phyloP scores from a whole-genome alignment of 2,797 vertebrate genomes.

The Sus cebifrons region DNA sequence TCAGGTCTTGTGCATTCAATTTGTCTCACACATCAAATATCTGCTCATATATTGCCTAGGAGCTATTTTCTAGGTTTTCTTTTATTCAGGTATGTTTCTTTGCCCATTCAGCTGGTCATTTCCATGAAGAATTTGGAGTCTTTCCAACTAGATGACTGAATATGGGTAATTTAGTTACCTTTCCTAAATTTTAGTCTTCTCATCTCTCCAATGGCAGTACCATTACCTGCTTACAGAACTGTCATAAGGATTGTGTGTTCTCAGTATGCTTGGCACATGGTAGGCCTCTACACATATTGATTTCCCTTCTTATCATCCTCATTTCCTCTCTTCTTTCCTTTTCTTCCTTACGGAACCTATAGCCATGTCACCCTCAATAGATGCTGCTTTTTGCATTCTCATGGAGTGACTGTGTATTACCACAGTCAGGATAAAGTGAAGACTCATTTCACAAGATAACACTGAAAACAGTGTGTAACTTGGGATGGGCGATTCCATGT shows the following conservation, averaged over 20 bases:
- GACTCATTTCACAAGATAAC: slow-evolving; percentile 32
- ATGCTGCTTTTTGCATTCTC: neutral
- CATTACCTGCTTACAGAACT: neutral
- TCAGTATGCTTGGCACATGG: neutral
- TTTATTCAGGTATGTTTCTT: neutral
- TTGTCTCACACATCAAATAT: neutral
- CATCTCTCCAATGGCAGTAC: neutral
- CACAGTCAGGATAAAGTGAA: neutral
- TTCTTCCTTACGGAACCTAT: neutral
- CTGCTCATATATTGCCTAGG: neutral
- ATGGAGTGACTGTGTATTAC: neutral
- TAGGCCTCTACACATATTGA: neutral
- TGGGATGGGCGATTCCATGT: slow-evolving; percentile 66
- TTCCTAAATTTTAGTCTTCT: slow-evolving; percentile 16
- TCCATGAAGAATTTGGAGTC: neutral
- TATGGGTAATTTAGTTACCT: neutral
- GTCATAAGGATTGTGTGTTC: neutral
- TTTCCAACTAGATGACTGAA: neutral
- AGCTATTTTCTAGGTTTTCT: neutral
- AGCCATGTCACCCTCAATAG: neutral
- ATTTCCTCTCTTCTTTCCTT: neutral
- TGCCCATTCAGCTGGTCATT: neutral
- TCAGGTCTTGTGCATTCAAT: neutral
- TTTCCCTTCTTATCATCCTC: neutral
- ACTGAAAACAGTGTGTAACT: slow-evolving; percentile 52